Conservation (phyloP, 1,140 invertebrate species). For the Zaprionus capensis region DNA sequence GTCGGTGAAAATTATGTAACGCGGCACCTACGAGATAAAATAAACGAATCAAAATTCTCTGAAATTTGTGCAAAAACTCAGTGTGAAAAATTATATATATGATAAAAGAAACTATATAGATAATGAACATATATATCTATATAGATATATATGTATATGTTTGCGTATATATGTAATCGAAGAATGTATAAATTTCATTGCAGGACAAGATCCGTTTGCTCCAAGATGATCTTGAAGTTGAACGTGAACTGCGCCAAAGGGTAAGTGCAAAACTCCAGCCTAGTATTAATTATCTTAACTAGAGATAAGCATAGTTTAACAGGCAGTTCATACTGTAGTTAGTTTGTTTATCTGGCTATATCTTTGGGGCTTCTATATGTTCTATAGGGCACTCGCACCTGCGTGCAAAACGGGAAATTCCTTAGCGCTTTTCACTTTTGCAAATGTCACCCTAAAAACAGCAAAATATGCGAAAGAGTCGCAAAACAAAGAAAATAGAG, state of each 20-base stretch:
- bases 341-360: background rate
- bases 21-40: constrained; percentile 51
- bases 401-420: constrained; percentile 35
- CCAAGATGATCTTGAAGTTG: constrained; percentile 98
- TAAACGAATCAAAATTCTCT: constrained; percentile 23
- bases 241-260: constrained; percentile 98
- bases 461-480: constrained; percentile 68
- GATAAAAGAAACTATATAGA: constrained; percentile 9
- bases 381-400: constrained; percentile 1
- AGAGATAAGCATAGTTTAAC: background rate
- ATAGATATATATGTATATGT: constrained; percentile 39
- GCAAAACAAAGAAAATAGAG: constrained; percentile 34
- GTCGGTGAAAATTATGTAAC: constrained; percentile 55
- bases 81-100: constrained; percentile 56
- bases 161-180: constrained; percentile 43
- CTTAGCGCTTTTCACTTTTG: constrained; percentile 59
- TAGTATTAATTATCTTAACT: background rate
- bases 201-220: constrained; percentile 99
- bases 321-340: background rate
- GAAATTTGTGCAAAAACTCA: constrained; percentile 34
- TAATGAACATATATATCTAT: constrained; percentile 48
- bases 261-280: constrained; percentile 87
- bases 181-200: constrained; percentile 85
- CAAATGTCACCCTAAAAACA: constrained; percentile 83
- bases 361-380: background rate